Conservation (phyloP, 1,140 invertebrate genomes). For the Diabrotica virgifera region DNA sequence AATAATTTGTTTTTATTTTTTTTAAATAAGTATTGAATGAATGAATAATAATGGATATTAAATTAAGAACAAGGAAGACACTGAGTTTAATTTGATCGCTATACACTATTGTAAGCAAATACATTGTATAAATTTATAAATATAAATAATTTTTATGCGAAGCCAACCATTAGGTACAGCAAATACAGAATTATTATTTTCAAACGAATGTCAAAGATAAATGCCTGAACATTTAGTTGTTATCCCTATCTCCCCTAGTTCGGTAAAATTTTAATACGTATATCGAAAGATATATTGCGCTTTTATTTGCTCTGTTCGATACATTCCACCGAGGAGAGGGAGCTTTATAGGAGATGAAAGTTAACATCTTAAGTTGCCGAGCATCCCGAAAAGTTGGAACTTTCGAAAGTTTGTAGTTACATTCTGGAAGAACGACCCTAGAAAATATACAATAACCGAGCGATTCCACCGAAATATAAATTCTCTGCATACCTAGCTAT, state of each 20-base stretch:
- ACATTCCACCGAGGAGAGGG: neutral
- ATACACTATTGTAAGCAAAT: no score
- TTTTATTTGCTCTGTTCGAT: neutral
- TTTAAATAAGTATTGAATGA: no score
- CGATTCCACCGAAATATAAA: conserved; percentile 43
- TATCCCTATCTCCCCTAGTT: neutral
- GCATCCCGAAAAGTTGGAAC: conserved; percentile 14
- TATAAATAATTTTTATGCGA: no score
- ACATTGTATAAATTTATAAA: no score
- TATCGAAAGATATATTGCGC: neutral
- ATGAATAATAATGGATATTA: no score
- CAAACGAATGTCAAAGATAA: no score
- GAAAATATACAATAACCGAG: conserved; percentile 46
- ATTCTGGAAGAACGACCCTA: conserved; percentile 45
- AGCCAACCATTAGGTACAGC: no score
- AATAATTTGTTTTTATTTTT: no score
- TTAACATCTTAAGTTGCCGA: conserved; percentile 14
- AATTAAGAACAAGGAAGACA: no score
- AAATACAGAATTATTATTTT: no score
- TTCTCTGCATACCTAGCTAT: conserved; percentile 44
- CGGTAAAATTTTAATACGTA: conserved; percentile 1
- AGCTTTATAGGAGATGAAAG: conserved; percentile 16
- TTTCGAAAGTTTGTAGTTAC: conserved; percentile 27
- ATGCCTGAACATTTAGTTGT: no score
- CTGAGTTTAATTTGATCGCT: no score